Base-by-base conservation (phyloP, 53 echinoderm and acorn worm genomes). In the Antedon mediterranea region DNA sequence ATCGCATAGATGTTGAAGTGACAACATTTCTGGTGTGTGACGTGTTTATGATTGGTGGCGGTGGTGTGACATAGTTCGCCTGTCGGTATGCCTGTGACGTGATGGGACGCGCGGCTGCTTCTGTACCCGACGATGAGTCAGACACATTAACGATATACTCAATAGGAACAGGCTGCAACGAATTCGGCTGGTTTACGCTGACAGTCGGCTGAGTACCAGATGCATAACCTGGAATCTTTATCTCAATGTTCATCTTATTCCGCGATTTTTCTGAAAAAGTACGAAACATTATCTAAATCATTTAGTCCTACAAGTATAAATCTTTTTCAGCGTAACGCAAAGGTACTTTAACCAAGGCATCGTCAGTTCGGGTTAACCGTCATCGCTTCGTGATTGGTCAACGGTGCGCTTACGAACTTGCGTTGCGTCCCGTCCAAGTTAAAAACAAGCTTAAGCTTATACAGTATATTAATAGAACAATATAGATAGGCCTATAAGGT, bases 241-340 rank as follows among this genome's bases (percentile, higher is more conserved):
- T 94, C 81, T 94, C 94, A 72, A 94, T 94, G 81, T 94, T 94
- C 94, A 94, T 94, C 57, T 57, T 41, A 41, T 41, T 7, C 13
- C 41, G 14, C 57, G 20, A 57, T 57, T 37, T 23, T 57, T 18
- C 57, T 57, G 57, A 57, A 57, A 57, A 57, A 57, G 23, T 57
- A 57, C 2, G 23, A 57, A 57, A 57, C 37, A 11, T 37, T n/a
- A 37, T 37, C 11, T 6, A 37, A 37, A 37, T 37, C 37, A 37
- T 6, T 37, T 11, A n/a, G n/a, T n/a, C n/a, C n/a, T n/a, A 11
- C 4, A 37, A 11, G 11, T 37, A 37, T 37, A 6, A 4, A 37
- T 37, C 11, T 11, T 6, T 11, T 37, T 37, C 37, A 37, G 11
- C 11, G 4, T 6, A 37, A 37, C 11, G 4, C 4, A 37, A 37